phyloP scores from a whole-genome alignment of 2,113 vertebrate genomes.

The Ahaetulla prasina region DNA sequence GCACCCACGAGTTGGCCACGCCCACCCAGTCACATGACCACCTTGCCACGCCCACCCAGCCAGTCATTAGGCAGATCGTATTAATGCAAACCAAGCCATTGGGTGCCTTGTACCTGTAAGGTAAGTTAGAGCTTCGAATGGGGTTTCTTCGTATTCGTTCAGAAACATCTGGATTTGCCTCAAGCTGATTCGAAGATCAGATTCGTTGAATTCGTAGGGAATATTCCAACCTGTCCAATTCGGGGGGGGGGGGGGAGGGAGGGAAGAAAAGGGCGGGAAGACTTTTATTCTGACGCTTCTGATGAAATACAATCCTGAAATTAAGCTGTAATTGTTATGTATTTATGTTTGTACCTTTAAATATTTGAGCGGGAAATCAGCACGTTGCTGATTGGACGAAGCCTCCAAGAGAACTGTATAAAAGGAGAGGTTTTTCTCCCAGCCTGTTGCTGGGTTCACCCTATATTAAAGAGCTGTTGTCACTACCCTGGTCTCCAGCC shows the following conservation, averaged over 20 bases:
- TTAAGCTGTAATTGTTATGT: neutral
- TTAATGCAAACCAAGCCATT: neutral
- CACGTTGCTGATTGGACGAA: no score
- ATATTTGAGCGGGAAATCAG: no score
- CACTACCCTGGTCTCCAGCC: no score
- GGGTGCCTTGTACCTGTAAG: conserved; percentile 80
- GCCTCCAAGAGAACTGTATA: no score
- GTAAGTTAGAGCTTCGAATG: conserved; percentile 85
- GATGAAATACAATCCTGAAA: neutral
- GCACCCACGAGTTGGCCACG: no score
- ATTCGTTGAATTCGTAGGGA: conserved; percentile 93
- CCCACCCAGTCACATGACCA: no score
- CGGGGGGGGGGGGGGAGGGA: neutral
- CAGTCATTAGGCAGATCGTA: no score
- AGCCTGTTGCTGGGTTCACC: no score
- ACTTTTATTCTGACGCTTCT: conserved; percentile 11
- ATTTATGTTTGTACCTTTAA: no score
- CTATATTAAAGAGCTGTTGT: no score
- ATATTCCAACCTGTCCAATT: conserved; percentile 87
- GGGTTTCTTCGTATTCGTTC: conserved; percentile 85
- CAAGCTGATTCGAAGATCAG: conserved; percentile 88
- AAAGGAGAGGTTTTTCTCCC: no score
- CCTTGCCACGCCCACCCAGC: no score
- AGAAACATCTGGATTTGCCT: conserved; percentile 92
- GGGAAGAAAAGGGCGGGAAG: neutral